Base-by-base conservation (phyloP, 2,888 invertebrate genomes). In the Chrysotoxum bicinctum region DNA sequence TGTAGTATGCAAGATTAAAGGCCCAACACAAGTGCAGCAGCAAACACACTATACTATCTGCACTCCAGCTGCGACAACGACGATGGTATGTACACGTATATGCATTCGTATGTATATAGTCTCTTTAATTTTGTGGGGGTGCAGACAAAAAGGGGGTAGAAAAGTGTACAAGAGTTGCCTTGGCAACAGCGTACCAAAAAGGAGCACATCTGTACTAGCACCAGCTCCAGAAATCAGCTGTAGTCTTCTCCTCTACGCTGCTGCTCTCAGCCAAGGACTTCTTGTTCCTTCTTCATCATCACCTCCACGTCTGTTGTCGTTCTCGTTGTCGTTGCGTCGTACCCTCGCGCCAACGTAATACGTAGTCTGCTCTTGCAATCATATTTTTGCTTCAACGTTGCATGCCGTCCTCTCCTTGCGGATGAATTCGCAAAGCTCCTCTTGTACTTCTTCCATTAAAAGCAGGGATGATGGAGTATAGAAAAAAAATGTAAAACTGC, bases 121-220 rank as follows among this genome's bases (percentile, higher is more conserved):
- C 50, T 14, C 50, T 52, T 32, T 50, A 50, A 45, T 64, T 45
- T 66, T 66, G 75, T 72, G 64, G 58, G 60, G 69, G 70, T 66
- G 50, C 16, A 37, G 23, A 12, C 35, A 37, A 9, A 21, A 32
- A 35, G 50, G 37, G 64, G 56, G 60, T 62, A 45, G 48, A 72
- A 64, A 66, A 80, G 70, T 76, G 76, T 76, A 85, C 72, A 76
- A 76, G 72, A 80, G 75, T 85, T 69, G 81, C 81, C 85, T 77
- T 85, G 81, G 77, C 73, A 85, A 85, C 85, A 85, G 85, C 76
- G 69, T 58, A 52, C 40, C 54, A 52, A 32, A 64, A 62, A 62
- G 40, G 60, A 40, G 35, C 54, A 32, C 60, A 56, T n/a, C 45
- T 45, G 19, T 21, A 21, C 19, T 14, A 50, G 50, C 43, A 69